Percentiles rank a stretch among this genome's conserved stretches.
Conservation (phyloP, 2,888 invertebrate genomes). For the Anthrax anthrax region DNA sequence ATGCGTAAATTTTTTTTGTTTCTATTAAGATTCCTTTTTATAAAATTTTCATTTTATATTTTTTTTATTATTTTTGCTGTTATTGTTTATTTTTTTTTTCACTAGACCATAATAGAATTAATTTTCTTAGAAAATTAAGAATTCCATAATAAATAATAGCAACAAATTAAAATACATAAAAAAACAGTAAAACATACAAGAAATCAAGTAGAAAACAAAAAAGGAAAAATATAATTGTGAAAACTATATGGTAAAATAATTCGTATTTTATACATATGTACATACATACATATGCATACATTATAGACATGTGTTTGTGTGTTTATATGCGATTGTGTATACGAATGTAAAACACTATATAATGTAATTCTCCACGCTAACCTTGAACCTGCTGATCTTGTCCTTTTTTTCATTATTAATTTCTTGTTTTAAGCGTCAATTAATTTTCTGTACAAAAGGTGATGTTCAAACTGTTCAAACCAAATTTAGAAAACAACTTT, state of each 20-base stretch:
- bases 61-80: too few relatives aligned
- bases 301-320: too few relatives aligned
- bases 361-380: background rate
- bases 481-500: background rate
- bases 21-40: too few relatives aligned
- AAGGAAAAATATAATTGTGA: background rate
- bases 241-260: background rate
- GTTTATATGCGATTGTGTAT: too few relatives aligned
- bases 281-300: background rate
- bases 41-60: too few relatives aligned
- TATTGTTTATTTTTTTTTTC: too few relatives aligned
- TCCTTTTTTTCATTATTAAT: background rate
- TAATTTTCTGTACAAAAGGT: background rate
- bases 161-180: background rate
- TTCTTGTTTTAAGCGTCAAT: background rate
- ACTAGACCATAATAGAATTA: too few relatives aligned
- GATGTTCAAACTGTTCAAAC: background rate
- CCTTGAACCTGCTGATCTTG: constrained; percentile 8
- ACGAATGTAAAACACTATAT: too few relatives aligned
- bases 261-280: too few relatives aligned
- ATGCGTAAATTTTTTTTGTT: too few relatives aligned
- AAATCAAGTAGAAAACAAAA: background rate
- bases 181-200: background rate
- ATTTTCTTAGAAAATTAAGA: background rate
- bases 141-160: background rate